Evolutionary conservation across 2,888 invertebrate genomes (phyloP).

Genomic region (Syrphus vitripennis): DNA sequence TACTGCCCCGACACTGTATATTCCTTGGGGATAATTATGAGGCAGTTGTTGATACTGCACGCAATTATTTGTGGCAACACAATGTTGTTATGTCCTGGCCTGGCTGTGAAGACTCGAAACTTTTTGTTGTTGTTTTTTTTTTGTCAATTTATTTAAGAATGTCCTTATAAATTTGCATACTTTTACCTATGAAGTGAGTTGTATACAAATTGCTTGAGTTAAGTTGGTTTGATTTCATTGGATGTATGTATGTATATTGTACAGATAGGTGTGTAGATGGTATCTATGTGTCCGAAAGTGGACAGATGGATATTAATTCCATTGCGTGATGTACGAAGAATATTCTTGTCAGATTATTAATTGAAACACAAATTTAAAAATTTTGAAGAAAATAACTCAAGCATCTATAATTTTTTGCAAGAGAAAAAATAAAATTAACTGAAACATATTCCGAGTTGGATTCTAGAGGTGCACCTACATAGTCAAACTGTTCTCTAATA

Average conservation of each 20-base stretch:
- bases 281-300: background rate
- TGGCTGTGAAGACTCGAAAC: background rate
- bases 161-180: slow-evolving; percentile 27
- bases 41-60: slow-evolving; percentile 48
- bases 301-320: background rate
- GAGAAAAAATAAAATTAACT: too few species aligned
- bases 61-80: slow-evolving; percentile 50
- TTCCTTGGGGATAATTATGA: slow-evolving; percentile 65
- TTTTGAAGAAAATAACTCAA: too few species aligned
- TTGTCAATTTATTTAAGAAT: background rate
- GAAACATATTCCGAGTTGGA: too few species aligned
- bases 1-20: slow-evolving; percentile 35
- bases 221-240: too few species aligned
- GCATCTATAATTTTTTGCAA: too few species aligned
- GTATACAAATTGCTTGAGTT: slow-evolving; percentile 30
- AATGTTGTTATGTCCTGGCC: background rate
- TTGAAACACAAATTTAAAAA: too few species aligned
- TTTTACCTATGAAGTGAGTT: slow-evolving; percentile 35
- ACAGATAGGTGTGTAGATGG: too few species aligned
- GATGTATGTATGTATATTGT: too few species aligned
- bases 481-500: too few species aligned
- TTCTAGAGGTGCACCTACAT: too few species aligned
- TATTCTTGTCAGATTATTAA: too few species aligned
- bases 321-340: background rate
- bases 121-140: background rate